phyloP scores from a whole-genome alignment of 2,113 vertebrate species.

The Neotoma lepida region DNA sequence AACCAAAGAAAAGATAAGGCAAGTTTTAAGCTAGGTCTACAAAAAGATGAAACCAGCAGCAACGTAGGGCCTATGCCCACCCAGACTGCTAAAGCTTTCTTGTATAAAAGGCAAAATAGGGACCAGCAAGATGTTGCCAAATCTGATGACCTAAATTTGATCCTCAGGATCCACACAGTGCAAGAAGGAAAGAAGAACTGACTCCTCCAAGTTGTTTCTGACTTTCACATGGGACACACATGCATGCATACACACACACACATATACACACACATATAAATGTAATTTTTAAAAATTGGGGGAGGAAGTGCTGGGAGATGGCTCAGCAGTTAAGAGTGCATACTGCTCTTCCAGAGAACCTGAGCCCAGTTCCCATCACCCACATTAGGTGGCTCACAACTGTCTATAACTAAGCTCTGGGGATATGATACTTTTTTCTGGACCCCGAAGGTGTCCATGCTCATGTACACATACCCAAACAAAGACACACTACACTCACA shows the following conservation, averaged over 20 bases:
- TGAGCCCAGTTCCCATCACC: not conserved
- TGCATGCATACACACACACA: not conserved
- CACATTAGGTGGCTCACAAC: not conserved
- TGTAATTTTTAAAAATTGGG: not conserved
- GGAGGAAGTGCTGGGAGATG: not conserved
- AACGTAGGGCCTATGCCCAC: not conserved
- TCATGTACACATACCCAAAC: not conserved
- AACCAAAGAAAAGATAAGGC: conserved; percentile 8
- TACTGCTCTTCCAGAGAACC: not conserved
- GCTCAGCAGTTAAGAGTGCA: not conserved
- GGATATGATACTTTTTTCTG: not conserved
- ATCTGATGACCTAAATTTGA: not conserved
- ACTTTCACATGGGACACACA: not conserved
- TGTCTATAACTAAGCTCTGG: not conserved
- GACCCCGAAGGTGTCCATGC: not conserved
- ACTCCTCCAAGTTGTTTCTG: not conserved
- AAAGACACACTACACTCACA: not conserved
- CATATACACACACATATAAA: not conserved
- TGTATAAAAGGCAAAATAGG: not conserved
- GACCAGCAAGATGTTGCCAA: not conserved
- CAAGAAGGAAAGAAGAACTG: not conserved
- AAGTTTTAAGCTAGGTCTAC: not conserved
- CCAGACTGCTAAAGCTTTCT: not conserved
- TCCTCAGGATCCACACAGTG: not conserved
- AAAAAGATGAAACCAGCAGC: not conserved